A percentile compares a stretch with the other conserved stretches of the same genome.
Conservation (phyloP, 2,113 vertebrate species). For the Cottus gobio region DNA sequence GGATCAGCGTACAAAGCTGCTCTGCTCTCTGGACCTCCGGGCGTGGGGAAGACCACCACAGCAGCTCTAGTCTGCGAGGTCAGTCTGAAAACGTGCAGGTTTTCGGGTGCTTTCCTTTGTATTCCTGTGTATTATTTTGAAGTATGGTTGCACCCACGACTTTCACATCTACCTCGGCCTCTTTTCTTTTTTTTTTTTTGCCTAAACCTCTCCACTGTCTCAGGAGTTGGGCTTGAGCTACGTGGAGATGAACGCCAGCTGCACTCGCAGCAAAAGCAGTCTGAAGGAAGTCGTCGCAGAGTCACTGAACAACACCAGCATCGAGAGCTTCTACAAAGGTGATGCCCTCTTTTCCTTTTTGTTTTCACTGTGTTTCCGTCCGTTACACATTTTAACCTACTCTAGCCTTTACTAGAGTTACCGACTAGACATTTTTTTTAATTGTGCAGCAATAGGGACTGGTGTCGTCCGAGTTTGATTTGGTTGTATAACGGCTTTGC, state of each 20-base stretch:
- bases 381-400: not conserved
- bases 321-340: conserved; percentile 93
- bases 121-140: not conserved
- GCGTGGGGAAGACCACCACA: conserved; percentile 97
- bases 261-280: conserved; percentile 94
- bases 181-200: not conserved
- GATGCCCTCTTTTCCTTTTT: not conserved
- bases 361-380: not conserved
- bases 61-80: conserved; percentile 96
- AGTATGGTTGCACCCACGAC: not conserved
- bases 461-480: not conserved
- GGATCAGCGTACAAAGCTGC: conserved; percentile 91
- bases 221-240: conserved; percentile 95
- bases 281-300: conserved; percentile 92
- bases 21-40: conserved; percentile 95
- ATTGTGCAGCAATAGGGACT: not conserved
- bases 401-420: not conserved
- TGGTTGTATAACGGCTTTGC: not conserved
- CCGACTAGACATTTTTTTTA: conserved; percentile 1
- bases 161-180: not conserved
- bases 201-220: no score
- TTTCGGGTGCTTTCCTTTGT: not conserved
- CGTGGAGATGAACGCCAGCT: conserved; percentile 97
- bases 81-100: conserved; percentile 58
- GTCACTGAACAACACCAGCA: conserved; percentile 96